Conservation (phyloP, 2,113 vertebrate species). For the Marmota monax region DNA sequence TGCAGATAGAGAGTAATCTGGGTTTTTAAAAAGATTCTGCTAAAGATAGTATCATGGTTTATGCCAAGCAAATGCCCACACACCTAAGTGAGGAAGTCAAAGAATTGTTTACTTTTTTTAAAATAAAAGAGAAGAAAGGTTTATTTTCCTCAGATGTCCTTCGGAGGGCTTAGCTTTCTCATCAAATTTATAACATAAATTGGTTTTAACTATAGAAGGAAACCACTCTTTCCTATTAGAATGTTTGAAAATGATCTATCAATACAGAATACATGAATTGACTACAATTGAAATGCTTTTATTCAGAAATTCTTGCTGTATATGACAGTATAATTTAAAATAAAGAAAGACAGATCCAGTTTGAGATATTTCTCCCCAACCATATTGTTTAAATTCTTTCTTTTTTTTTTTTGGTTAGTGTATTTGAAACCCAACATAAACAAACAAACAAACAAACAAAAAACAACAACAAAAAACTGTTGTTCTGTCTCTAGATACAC, state of each 20-base stretch:
- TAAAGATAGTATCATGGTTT: neutral
- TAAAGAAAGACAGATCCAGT: neutral
- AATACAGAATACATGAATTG: neutral
- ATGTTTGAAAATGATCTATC: neutral
- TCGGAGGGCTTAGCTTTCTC: neutral
- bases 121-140: neutral
- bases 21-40: neutral
- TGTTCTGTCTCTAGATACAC: neutral
- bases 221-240: neutral
- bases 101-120: neutral
- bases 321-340: slow-evolving; percentile 23
- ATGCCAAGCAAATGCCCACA: neutral
- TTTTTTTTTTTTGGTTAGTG: slow-evolving; percentile 6
- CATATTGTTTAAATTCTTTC: neutral
- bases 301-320: neutral
- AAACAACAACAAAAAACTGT: neutral
- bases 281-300: neutral
- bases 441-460: no score
- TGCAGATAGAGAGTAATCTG: neutral
- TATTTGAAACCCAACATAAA: neutral
- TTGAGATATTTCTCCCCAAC: neutral
- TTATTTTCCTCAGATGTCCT: neutral
- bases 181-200: neutral
- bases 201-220: neutral
- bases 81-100: neutral